Percentiles rank a stretch among this genome's conserved stretches.
These are phyloP conservation scores for Saccostrea cuccullata DNA, from an alignment of 1,140 invertebrate species.

Conservation along the genomic window DNA sequence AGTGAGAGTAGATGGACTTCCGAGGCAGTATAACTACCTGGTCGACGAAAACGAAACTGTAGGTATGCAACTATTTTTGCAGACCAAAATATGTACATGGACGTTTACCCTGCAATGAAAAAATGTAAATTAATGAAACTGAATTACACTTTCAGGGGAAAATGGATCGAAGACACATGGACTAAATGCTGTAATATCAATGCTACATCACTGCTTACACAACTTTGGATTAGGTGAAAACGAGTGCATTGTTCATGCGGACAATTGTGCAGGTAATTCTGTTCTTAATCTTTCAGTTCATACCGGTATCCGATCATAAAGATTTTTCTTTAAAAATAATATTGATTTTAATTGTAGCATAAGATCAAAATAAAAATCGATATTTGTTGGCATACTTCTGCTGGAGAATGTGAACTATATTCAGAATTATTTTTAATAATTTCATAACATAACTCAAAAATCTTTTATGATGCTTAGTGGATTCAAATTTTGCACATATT, in stretches of 20 bases:
- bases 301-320: too few relatives aligned
- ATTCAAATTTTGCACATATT: too few relatives aligned
- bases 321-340: too few relatives aligned
- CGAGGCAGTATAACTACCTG: neutral
- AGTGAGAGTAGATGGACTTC: slow-evolving; percentile 2
- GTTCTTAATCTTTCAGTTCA: too few relatives aligned
- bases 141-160: neutral
- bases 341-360: too few relatives aligned
- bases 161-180: neutral
- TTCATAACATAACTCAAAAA: too few relatives aligned
- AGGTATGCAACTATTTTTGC: neutral
- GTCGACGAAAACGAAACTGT: neutral
- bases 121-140: neutral
- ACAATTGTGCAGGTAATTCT: slow-evolving; percentile 6
- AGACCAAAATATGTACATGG: neutral
- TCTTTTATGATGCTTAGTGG: too few relatives aligned
- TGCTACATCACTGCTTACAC: slow-evolving; percentile 21
- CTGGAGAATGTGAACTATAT: too few relatives aligned
- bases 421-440: too few relatives aligned
- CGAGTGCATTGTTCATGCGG: neutral
- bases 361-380: too few relatives aligned
- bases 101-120: neutral
- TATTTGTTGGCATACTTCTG: too few relatives aligned
- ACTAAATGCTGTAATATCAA: slow-evolving; percentile 28
- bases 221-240: slow-evolving; percentile 4